These are phyloP conservation scores for Penaeus japonicus DNA, from an alignment of 1,140 invertebrate species.

Conservation along the genomic window DNA sequence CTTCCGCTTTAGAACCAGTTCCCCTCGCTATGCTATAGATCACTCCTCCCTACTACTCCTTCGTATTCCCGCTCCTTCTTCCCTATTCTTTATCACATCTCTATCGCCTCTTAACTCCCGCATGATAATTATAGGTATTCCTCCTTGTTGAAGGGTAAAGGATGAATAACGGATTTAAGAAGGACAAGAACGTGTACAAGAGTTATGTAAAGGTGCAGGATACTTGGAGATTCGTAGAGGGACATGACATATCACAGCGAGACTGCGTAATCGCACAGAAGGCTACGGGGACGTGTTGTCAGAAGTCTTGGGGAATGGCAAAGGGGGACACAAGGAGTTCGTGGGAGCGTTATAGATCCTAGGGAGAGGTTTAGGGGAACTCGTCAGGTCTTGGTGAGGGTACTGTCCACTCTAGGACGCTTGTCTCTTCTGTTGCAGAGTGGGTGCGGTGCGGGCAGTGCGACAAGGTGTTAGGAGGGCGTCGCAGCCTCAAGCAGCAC, in stretches of 20 bases:
- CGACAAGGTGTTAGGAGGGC: slow-evolving; percentile 89
- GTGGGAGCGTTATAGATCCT: background rate
- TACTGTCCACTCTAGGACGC: background rate
- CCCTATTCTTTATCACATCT: too few relatives aligned
- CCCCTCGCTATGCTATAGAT: background rate
- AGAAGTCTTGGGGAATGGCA: too few relatives aligned
- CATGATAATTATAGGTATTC: background rate
- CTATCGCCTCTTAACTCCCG: too few relatives aligned
- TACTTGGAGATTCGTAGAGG: too few relatives aligned
- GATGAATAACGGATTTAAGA: too few relatives aligned
- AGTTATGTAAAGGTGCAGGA: too few relatives aligned
- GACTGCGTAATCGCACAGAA: too few relatives aligned
- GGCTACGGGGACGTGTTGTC: too few relatives aligned
- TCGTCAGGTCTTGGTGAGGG: slow-evolving; percentile 20
- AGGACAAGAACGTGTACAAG: too few relatives aligned
- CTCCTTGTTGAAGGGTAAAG: background rate
- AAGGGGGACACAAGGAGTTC: too few relatives aligned
- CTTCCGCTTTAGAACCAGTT: background rate
- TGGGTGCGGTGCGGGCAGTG: slow-evolving; percentile 76
- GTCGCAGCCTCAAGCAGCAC: slow-evolving; percentile 89
- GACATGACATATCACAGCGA: too few relatives aligned
- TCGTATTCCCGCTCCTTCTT: background rate
- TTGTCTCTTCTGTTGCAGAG: slow-evolving; percentile 48
- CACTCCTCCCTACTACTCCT: background rate
- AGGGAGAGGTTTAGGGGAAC: background rate